phyloP scores from a whole-genome alignment of 1,140 invertebrate genomes.

The Apis florea region DNA sequence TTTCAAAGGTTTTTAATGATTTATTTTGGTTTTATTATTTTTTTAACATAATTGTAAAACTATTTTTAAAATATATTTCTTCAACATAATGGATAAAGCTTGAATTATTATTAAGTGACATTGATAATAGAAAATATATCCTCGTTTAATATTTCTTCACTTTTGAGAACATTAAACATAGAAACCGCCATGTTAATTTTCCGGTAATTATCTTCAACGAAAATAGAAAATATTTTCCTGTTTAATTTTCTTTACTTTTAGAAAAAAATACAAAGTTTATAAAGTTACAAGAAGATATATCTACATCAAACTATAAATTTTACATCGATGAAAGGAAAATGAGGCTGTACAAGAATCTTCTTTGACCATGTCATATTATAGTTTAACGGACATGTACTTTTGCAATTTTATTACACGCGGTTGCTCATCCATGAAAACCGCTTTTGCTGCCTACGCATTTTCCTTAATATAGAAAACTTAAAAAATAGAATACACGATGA shows the following conservation, averaged over 20 bases:
- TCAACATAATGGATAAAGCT: neutral
- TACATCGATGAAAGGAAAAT: neutral
- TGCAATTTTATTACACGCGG: constrained; percentile 11
- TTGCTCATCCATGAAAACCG: constrained; percentile 22
- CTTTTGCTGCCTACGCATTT: constrained; percentile 18
- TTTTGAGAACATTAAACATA: too few relatives aligned
- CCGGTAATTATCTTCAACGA: too few relatives aligned
- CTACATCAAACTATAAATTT: neutral
- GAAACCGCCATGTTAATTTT: too few relatives aligned
- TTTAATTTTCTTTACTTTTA: too few relatives aligned
- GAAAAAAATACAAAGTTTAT: too few relatives aligned
- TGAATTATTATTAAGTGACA: neutral
- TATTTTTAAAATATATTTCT: neutral
- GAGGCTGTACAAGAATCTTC: neutral
- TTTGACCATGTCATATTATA: constrained; percentile 7
- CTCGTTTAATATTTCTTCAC: too few relatives aligned
- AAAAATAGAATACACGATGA: neutral
- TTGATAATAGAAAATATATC: neutral
- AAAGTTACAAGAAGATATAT: neutral
- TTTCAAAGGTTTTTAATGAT: too few relatives aligned
- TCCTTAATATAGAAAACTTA: constrained; percentile 21
- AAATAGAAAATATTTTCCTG: too few relatives aligned
- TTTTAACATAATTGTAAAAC: neutral
- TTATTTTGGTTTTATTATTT: too few relatives aligned
- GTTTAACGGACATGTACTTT: constrained; percentile 10